Evolutionary conservation across 2,113 vertebrate species (phyloP), one percentile per base, ranked within the genome.

Genomic region (Verasper variegatus): DNA sequence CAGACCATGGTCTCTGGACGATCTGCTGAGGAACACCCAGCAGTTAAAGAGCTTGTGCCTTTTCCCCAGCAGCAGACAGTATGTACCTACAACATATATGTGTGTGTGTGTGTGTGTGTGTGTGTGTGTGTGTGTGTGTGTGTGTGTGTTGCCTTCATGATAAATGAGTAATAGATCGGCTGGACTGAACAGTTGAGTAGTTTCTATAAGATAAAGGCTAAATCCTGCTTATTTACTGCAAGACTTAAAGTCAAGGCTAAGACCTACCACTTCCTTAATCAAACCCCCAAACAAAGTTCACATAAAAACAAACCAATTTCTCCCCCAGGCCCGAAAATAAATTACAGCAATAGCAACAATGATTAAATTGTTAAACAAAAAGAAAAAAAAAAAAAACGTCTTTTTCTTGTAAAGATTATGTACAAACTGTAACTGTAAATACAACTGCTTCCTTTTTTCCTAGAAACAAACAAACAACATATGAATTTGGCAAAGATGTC

Each of bases 361-460:
- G 69, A 88, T 89, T 85, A 93, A 78, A 89, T 65, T 78, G 76
- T 86, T 82, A 73, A 85, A 78, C 13, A 69, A 83, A 90, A 72
- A 83, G 42, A 68, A 68, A 87, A 71, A n/a, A n/a, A n/a, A n/a
- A n/a, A n/a, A 31, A 81, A 70, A 88, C 90, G 79, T 74, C 84
- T 69, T 85, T 75, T 76, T 91, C 88, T 88, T 51, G 31, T 49
- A 18, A 84, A 78, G 81, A 85, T 89, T 93, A 92, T 93, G 71
- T 92, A 93, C 91, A 90, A 74, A 88, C 64, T 69, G 80, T 82
- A 77, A 80, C 82, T 88, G 80, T 83, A 81, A 89, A 86, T 91
- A 88, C 74, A 88, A 81, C 66, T 2, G 26, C 78, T 80, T 87
- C 47, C 17, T 78, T 77, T 85, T 68, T 45, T 55, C 82, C 75